Base-by-base conservation (phyloP, 2,888 invertebrate species). In the Brachyptera risi region DNA sequence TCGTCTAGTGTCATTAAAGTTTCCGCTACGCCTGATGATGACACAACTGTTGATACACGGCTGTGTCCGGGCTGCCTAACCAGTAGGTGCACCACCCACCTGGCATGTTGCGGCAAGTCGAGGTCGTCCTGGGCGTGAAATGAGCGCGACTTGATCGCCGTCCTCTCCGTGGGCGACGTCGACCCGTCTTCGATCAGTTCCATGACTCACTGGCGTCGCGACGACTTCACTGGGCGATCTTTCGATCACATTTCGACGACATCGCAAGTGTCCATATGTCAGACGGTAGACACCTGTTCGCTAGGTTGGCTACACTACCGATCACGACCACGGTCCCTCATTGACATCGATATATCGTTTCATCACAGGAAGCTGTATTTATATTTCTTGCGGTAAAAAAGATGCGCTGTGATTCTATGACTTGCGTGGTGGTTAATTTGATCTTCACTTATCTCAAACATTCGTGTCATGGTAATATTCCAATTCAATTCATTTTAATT, bases 91-190 rank as follows among this genome's bases (percentile, higher is more conserved):
- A n/a, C n/a, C n/a, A n/a, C n/a, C n/a, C n/a, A n/a, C n/a, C n/a
- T 31, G 31, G 50, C 49, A 21, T 13, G 27, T 15, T 17, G 26
- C 23, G 47, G 49, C 23, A 61, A 7, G 26, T 63, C 60, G 4
- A 57, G 31, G 13, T 60, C 31, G 56, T 63, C 61, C 40, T 63
- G 61, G 35, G 17, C 17, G 15, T 15, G 56, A 24, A 61, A 59
- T 5, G 37, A 21, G n/a, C 59, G 58, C 3, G 63, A 59, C 35
- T 58, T 63, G 17, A 63, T 63, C 26, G 61, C 63, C 40, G 63
- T 63, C 50, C 59, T 59, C 27, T 63, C 63, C 23, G 63, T 63
- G 17, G 63, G 63, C 58, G 61, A 61, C 7, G 44, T 24, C 21
- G 61, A 56, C 23, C 50, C 24, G n/a, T n/a, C n/a, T 19, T 50